phyloP scores from a whole-genome alignment of 2,888 invertebrate genomes.

The Neoaliturus tenellus region DNA sequence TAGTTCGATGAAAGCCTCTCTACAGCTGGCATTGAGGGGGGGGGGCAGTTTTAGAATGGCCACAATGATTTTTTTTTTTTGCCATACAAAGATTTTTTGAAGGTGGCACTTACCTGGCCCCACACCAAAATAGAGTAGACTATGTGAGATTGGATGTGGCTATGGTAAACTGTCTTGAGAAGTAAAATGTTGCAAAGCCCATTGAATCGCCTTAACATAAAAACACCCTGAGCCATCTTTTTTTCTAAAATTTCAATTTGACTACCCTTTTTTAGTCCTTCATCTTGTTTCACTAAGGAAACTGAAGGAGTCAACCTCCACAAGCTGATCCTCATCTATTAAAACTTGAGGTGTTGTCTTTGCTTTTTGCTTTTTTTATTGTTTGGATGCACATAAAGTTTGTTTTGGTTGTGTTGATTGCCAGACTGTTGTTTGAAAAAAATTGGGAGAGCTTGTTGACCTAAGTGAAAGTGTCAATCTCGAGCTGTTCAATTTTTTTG shows the following conservation, averaged over 20 bases:
- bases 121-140: neutral
- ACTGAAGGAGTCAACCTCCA: neutral
- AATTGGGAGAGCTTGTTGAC: neutral
- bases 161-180: neutral
- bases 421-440: neutral
- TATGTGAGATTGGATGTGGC: neutral
- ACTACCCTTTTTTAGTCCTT: neutral
- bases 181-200: neutral
- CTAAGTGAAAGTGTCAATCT: neutral
- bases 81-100: neutral
- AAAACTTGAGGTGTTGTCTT: neutral
- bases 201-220: neutral
- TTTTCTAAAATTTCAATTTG: neutral
- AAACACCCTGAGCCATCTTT: constrained; percentile 3
- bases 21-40: neutral
- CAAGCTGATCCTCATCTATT: neutral
- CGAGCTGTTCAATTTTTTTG: neutral
- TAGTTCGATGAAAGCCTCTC: neutral
- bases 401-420: neutral
- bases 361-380: neutral
- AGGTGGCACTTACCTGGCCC: neutral
- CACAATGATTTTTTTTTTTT: neutral
- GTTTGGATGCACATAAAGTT: neutral
- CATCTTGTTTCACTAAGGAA: neutral
- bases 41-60: neutral